Evolutionary conservation across 2,888 invertebrate genomes (phyloP), one percentile per base, ranked within the genome.

Genomic region (Apamea monoglypha): DNA sequence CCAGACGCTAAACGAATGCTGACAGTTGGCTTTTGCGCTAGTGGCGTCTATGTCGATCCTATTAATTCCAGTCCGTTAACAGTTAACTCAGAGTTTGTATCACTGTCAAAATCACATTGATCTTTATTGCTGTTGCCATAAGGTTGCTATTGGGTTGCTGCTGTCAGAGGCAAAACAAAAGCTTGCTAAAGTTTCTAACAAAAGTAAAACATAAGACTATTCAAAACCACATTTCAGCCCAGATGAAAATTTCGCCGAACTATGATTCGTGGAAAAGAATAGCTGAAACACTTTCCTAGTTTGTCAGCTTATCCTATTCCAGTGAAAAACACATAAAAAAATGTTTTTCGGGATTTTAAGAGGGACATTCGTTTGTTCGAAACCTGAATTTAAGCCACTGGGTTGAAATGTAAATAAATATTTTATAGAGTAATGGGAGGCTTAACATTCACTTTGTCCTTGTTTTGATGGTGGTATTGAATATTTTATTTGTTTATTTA

Each of bases 361-460:
- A 29, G 32, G 63, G 14, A 66, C 47, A 40, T 53, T 74, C 29
- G 32, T 74, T 80, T 72, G 40, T 50, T 32, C 16, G 7, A 21
- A 64, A 69, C 29, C 56, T 70, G 68, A 85, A 85, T 81, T 83
- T 36, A 69, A 81, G 75, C 2, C 63, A 64, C 4, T 50, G 56
- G 71, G 66, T 74, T 68, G 56, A 74, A 83, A 80, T 69, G 59
- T 75, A 83, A 69, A 83, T 72, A 68, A 80, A 80, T 84, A 67
- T 63, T 84, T 44, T 73, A 64, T 25, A 72, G 18, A 84, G 67
- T 69, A 75, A 80, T 80, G 68, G 74, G 14, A 80, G 75, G 75
- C 68, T 82, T 78, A 53, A 50, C 29, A 53, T 75, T 80, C 36
- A 80, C n/a, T 81, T 73, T 76, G 64, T 73, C n/a, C 36, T 36